Base-by-base conservation (phyloP, 2,113 vertebrate genomes). In the Theristicus caerulescens region DNA sequence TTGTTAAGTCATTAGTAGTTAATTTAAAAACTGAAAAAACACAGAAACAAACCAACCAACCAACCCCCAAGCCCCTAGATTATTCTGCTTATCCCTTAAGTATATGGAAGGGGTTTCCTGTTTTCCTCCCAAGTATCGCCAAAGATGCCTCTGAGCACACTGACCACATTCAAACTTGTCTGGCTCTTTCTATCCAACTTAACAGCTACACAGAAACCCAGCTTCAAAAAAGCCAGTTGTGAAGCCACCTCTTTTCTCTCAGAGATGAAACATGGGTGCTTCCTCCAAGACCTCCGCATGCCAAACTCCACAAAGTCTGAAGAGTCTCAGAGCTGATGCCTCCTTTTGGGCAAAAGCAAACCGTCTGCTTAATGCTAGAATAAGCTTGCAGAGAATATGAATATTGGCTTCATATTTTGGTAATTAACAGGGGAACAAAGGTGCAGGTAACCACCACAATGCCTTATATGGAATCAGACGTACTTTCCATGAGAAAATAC, bases 231-330 rank as follows among this genome's bases (percentile, higher is more conserved):
- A 2, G 1, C 10, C 10, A 22, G 7, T 11, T 47, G 51, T 36
- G 71, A 85, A 83, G 34, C 2, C 26, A 40, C 13, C 34, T 69
- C 44, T 65, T 40, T 46, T 49, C 52, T 47, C 65, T 69, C 16
- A 2, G 20, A 38, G 54, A 7, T 9, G 16, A 42, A 40, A 24
- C 2, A 2, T 0, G 2, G 16, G 34, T 24, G 31, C 36, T 73
- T 64, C 69, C n/a, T 54, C 36, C 0, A 0, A 34, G 26, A 42
- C 55, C 26, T 61, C 16, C 0, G 0, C 38, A 17, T 11, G 24
- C 25, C 62, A 61, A 64, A 57, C 38, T n/a, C 40, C 36, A 25
- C 11, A 9, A 40, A 74, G 11, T 3, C 25, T 38, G 25, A 36
- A 32, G 54, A 4, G 1, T 16, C 47, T 85, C 42, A 36, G n/a